Conservation (phyloP, 2,888 invertebrate species). For the Agriopis leucophaearia region DNA sequence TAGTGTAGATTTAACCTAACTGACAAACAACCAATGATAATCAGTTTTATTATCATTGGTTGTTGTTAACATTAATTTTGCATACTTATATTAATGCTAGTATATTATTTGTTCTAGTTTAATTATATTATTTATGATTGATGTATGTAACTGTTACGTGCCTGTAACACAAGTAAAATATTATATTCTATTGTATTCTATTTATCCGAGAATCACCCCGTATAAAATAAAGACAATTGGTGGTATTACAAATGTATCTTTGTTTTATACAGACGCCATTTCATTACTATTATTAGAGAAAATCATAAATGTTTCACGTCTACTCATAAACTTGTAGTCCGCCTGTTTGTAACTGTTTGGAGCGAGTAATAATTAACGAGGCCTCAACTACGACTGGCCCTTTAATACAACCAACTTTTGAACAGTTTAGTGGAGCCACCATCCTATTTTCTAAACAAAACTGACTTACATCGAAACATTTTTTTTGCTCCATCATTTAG, state of each 20-base stretch:
- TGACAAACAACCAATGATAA: no score
- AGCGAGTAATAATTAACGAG: slow-evolving; percentile 22
- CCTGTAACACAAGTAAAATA: no score
- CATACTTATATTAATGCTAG: no score
- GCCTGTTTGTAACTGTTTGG: slow-evolving; percentile 22
- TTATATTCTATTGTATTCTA: no score
- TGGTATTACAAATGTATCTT: not conserved
- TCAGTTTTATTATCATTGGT: no score
- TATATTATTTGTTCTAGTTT: no score
- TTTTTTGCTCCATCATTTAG: not conserved
- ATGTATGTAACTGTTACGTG: no score
- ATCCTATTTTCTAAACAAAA: not conserved
- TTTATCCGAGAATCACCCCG: no score
- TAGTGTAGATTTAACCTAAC: no score
- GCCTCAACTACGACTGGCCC: not conserved
- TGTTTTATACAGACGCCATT: not conserved
- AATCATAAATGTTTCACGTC: slow-evolving; percentile 34
- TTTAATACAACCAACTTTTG: not conserved
- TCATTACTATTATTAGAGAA: slow-evolving; percentile 31
- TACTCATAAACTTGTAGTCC: slow-evolving; percentile 18
- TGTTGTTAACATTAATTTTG: no score
- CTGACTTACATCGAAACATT: not conserved
- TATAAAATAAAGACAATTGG: no score
- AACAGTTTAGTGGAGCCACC: not conserved
- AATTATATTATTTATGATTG: no score